These are phyloP conservation scores for Urosaurus nigricauda DNA, from an alignment of 2,797 vertebrate genomes.

Conservation along the genomic window DNA sequence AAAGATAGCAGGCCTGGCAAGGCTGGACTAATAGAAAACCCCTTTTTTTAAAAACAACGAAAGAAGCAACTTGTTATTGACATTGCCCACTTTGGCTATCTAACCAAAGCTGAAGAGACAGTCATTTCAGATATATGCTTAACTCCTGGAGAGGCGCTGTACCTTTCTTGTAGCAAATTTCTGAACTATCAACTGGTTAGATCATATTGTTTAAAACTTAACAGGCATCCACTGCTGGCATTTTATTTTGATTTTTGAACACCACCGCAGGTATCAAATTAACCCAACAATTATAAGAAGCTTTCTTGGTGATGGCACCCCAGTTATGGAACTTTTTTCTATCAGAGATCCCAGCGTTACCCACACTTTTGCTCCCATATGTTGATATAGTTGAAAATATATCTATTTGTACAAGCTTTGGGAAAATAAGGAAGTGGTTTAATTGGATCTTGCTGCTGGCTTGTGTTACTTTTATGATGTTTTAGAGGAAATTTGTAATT, in stretches of 20 bases:
- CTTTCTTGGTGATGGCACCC: too few relatives aligned
- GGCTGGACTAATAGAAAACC: background rate
- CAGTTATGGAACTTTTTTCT: too few relatives aligned
- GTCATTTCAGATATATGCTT: background rate
- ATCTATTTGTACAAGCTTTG: too few relatives aligned
- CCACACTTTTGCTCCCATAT: too few relatives aligned
- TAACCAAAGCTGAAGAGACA: background rate
- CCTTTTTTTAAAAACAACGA: background rate
- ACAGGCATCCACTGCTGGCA: background rate
- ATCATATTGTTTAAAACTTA: background rate
- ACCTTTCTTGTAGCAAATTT: background rate
- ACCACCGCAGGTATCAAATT: background rate
- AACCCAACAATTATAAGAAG: background rate
- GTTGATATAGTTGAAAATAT: too few relatives aligned
- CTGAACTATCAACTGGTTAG: background rate
- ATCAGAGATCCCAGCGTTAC: too few relatives aligned
- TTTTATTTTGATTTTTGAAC: background rate
- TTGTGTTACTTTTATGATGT: too few relatives aligned
- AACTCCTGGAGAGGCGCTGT: background rate
- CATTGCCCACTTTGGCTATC: background rate
- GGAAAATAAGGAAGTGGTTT: too few relatives aligned
- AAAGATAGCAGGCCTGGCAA: too few relatives aligned
- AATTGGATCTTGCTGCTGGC: too few relatives aligned
- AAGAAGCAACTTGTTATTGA: background rate
- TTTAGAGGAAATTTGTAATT: too few relatives aligned